Evolutionary conservation across 2,888 invertebrate species (phyloP).

Genomic region (Drosophila demipolita): DNA sequence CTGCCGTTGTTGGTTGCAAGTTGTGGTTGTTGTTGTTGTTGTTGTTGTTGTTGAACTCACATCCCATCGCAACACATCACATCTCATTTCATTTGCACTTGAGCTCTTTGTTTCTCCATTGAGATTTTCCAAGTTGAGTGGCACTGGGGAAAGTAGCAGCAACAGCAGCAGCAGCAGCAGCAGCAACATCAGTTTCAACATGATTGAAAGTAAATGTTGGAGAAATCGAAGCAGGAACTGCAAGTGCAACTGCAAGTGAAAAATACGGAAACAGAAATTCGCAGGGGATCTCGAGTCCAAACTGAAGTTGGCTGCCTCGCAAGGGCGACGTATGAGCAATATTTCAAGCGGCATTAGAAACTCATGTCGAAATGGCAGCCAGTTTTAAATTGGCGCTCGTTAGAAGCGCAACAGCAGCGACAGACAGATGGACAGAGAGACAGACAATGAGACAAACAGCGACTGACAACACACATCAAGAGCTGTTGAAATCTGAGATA

Average conservation of each 20-base stretch:
- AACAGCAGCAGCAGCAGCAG: background rate
- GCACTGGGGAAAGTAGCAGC: constrained; percentile 23
- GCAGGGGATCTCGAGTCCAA: background rate
- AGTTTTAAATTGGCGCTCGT: constrained; percentile 59
- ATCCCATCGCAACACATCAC: constrained; percentile 27
- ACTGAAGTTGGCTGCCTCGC: constrained; percentile 15
- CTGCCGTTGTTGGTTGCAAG: constrained; percentile 15
- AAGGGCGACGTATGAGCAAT: constrained; percentile 64
- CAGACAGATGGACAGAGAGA: background rate
- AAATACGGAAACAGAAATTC: background rate
- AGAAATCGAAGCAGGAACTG: constrained; percentile 43
- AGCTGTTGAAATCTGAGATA: constrained; percentile 19
- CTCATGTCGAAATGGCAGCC: constrained; percentile 51
- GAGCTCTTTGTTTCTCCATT: constrained; percentile 60
- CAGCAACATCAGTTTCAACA: constrained; percentile 30
- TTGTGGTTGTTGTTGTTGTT: constrained; percentile 11
- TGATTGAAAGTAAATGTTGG: constrained; percentile 69
- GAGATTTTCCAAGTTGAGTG: constrained; percentile 44
- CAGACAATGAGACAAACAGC: constrained; percentile 1
- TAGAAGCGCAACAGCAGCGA: constrained; percentile 56
- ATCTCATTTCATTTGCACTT: constrained; percentile 66
- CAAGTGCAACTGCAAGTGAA: constrained; percentile 17
- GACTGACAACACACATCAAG: constrained; percentile 42
- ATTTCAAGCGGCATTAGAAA: constrained; percentile 54
- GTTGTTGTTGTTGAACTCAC: constrained; percentile 21